Conservation (phyloP, 2,113 vertebrate species). For the Galemys pyrenaicus region DNA sequence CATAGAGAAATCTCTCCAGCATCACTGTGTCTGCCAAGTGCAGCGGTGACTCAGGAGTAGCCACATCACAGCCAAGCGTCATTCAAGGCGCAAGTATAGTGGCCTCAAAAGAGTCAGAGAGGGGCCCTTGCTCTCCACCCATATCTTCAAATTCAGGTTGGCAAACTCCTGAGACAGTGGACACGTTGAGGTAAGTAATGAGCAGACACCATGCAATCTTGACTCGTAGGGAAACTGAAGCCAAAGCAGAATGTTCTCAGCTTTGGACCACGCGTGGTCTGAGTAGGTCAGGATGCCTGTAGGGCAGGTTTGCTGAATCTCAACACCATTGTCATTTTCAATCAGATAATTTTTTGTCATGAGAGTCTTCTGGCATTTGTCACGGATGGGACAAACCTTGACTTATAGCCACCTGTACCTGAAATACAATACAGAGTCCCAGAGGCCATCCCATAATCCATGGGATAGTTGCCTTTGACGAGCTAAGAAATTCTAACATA, state of each 20-base stretch:
- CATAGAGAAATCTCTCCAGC: conserved; percentile 27
- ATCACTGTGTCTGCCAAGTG: background rate
- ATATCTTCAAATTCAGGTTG: background rate
- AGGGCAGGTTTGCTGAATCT: background rate
- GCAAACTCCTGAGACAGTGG: background rate
- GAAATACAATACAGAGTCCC: background rate
- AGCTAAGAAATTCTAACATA: background rate
- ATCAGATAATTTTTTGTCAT: background rate
- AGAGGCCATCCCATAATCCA: background rate
- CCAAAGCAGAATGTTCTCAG: background rate
- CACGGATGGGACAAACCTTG: background rate
- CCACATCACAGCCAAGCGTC: background rate
- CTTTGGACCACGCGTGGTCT: background rate
- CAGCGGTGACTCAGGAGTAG: conserved; percentile 19
- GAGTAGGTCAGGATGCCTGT: background rate
- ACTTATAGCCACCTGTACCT: background rate
- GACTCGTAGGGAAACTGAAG: background rate
- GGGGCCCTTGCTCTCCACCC: background rate
- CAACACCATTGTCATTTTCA: background rate
- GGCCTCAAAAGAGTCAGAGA: background rate
- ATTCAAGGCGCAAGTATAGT: background rate
- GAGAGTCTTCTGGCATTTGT: accelerated
- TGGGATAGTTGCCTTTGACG: background rate
- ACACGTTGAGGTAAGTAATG: too few species aligned
- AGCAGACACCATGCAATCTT: background rate